Percentiles rank a stretch among this genome's conserved stretches.
phyloP scores from a whole-genome alignment of 2,113 vertebrate genomes.

The Proterorhinus semilunaris region DNA sequence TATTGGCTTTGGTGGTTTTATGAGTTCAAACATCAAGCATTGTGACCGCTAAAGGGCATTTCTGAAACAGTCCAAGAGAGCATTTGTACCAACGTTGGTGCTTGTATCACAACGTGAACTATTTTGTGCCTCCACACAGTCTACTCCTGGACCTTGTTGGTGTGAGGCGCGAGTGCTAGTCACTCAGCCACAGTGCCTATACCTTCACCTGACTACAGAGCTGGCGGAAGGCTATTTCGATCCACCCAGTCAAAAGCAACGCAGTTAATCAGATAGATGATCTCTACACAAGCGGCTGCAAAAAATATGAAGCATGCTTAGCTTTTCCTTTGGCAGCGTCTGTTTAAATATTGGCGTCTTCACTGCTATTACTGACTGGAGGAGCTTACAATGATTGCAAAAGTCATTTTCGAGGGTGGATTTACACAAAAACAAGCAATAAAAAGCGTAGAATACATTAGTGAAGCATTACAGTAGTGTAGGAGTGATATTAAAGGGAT shows the following conservation, averaged over 20 bases:
- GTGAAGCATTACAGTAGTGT: slow-evolving; percentile 20
- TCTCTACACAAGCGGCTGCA: not conserved
- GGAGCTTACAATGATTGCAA: slow-evolving; percentile 41
- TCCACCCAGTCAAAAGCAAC: slow-evolving; percentile 40
- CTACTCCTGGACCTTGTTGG: too few relatives aligned
- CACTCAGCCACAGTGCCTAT: too few relatives aligned
- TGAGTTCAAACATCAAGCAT: too few relatives aligned
- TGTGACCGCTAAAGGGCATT: too few relatives aligned
- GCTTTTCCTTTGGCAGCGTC: slow-evolving; percentile 19
- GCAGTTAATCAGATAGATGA: slow-evolving; percentile 14
- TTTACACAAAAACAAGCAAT: slow-evolving; percentile 49
- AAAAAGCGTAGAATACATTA: slow-evolving; percentile 24
- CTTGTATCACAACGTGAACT: too few relatives aligned
- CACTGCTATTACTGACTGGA: slow-evolving; percentile 33
- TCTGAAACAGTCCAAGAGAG: too few relatives aligned
- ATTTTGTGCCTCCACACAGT: too few relatives aligned
- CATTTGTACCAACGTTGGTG: too few relatives aligned
- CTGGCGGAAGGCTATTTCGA: slow-evolving; percentile 28
- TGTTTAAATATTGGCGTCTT: slow-evolving; percentile 22
- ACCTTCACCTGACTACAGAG: slow-evolving; percentile 15
- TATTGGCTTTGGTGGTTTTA: too few relatives aligned
- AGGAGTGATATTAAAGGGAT: slow-evolving; percentile 14
- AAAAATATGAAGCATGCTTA: not conserved
- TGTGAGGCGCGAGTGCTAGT: too few relatives aligned
- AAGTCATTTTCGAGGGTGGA: slow-evolving; percentile 48